These are phyloP conservation scores for Patiria miniata DNA, from an alignment of 35 echinoderm and acorn worm species.

Conservation along the genomic window DNA sequence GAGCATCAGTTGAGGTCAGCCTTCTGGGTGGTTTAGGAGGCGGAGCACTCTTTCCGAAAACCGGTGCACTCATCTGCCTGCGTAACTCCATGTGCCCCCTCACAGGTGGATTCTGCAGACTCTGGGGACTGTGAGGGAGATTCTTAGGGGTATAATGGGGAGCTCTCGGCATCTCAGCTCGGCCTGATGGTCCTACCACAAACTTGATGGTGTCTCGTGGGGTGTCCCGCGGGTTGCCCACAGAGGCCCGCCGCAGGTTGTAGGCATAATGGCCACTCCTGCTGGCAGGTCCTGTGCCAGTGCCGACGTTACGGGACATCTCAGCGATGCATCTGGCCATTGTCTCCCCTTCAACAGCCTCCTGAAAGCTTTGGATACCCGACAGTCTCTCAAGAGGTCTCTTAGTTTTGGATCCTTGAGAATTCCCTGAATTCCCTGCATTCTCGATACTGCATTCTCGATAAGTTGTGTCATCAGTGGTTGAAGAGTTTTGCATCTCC, in stretches of 20 bases:
- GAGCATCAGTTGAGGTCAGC: neutral
- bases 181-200: neutral
- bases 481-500: neutral
- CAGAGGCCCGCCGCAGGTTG: neutral
- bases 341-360: conserved; percentile 55
- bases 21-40: neutral
- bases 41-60: neutral
- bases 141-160: neutral
- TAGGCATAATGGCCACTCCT: conserved; percentile 30
- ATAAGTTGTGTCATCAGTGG: neutral
- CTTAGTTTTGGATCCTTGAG: neutral
- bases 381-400: neutral
- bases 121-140: neutral
- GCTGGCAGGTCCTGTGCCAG: neutral
- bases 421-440: neutral
- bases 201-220: neutral
- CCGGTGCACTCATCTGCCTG: conserved; percentile 2
- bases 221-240: neutral
- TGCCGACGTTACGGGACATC: neutral
- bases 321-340: conserved; percentile 56
- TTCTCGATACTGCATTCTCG: neutral
- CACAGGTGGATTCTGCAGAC: neutral
- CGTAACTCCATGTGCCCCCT: neutral
- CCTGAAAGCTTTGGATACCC: conserved; percentile 31
- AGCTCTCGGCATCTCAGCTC: neutral